Evolutionary conservation across 2,113 vertebrate species (phyloP).

Genomic region (Poicephalus gulielmi): DNA sequence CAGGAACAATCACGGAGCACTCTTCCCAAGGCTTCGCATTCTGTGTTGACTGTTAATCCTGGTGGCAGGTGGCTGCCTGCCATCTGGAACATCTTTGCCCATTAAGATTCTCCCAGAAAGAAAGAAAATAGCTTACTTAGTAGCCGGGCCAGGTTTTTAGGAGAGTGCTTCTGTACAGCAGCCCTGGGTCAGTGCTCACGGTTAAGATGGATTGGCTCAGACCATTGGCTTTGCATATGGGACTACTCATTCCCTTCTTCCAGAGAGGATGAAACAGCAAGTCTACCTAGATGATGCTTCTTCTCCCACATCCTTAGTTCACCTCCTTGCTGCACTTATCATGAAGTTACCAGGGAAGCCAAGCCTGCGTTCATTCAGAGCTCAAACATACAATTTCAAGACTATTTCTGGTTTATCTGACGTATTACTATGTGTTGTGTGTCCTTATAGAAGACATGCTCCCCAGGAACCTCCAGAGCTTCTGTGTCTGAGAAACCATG

Average conservation of each 20-base stretch:
- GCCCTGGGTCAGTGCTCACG: neutral
- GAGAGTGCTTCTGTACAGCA: conserved; percentile 29
- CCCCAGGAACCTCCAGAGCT: neutral
- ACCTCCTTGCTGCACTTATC: neutral
- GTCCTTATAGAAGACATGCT: neutral
- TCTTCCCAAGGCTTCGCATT: neutral
- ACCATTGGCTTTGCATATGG: neutral
- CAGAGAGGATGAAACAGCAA: neutral
- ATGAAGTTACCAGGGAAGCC: neutral
- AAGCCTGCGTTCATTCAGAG: neutral
- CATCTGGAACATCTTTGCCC: conserved; percentile 46
- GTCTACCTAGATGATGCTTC: neutral
- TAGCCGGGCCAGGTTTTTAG: conserved; percentile 18
- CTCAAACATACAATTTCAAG: neutral
- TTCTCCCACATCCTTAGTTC: conserved; percentile 3
- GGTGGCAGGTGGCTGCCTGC: conserved; percentile 53
- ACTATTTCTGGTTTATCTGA: neutral
- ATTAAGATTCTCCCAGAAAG: conserved; percentile 43
- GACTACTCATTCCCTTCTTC: neutral
- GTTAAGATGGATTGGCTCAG: neutral
- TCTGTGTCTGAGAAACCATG: neutral
- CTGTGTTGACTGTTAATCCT: conserved; percentile 8
- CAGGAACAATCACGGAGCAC: neutral
- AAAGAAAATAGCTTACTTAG: conserved; percentile 51
- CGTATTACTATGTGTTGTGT: fast-evolving